Evolutionary conservation across 2,888 invertebrate genomes (phyloP).

Genomic region (Callyntrura guangdongensis): DNA sequence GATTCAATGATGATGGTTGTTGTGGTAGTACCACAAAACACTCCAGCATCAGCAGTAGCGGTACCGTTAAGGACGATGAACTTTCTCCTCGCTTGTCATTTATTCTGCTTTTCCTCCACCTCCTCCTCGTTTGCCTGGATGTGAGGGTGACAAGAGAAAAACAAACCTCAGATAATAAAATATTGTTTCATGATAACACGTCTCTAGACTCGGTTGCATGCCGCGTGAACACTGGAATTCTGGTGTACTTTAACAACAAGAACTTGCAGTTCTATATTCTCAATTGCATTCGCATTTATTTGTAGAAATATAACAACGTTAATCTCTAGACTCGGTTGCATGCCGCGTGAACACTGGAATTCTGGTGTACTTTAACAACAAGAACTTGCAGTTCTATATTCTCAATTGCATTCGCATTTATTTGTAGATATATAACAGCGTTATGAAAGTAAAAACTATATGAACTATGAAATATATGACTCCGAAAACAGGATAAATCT

Average conservation of each 20-base stretch:
- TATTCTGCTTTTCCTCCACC: not conserved
- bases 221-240: no score
- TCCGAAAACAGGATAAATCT: no score
- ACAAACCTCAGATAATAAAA: slow-evolving; percentile 20
- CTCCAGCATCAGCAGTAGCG: not conserved
- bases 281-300: no score
- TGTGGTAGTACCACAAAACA: not conserved
- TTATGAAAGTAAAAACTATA: not conserved
- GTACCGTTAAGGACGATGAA: slow-evolving; percentile 61
- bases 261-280: not conserved
- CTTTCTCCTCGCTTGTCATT: slow-evolving; percentile 50
- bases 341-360: no score
- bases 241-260: not conserved
- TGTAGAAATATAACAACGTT: not conserved
- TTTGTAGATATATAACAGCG: not conserved
- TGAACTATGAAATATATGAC: no score
- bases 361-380: not conserved
- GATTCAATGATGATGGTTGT: slow-evolving; percentile 35
- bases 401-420: no score
- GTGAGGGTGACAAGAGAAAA: slow-evolving; percentile 30
- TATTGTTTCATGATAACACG: slow-evolving; percentile 12
- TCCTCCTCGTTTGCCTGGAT: not conserved
- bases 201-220: not conserved
- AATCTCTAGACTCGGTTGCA: not conserved
- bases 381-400: not conserved